These are phyloP conservation scores for Rhinogobius similis DNA, from an alignment of 2,113 vertebrate species.

Conservation along the genomic window DNA sequence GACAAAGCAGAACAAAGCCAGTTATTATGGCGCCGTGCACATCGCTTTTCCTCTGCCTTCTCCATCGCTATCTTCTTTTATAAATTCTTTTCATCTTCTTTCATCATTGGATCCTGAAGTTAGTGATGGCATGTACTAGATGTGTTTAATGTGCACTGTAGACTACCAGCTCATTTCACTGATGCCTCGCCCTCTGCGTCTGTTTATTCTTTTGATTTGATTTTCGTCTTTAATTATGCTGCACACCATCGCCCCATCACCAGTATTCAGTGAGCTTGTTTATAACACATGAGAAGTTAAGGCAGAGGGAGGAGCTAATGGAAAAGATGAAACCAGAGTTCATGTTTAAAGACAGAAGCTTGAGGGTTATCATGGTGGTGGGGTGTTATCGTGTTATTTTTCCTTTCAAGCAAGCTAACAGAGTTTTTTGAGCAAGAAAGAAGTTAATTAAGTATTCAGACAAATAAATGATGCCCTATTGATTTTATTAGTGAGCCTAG, in stretches of 20 bases:
- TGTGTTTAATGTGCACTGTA: slow-evolving; percentile 38
- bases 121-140: slow-evolving; percentile 23
- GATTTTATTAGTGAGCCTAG: neutral
- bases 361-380: slow-evolving; percentile 31
- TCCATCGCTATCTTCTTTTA: slow-evolving; percentile 19
- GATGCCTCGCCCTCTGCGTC: slow-evolving; percentile 20
- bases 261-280: slow-evolving; percentile 24
- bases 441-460: neutral
- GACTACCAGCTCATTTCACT: slow-evolving; percentile 24
- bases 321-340: slow-evolving; percentile 30
- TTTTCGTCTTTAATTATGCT: slow-evolving; percentile 34
- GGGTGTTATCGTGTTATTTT: slow-evolving; percentile 58
- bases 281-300: slow-evolving; percentile 33
- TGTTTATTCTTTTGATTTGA: slow-evolving; percentile 47
- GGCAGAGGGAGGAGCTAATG: slow-evolving; percentile 40
- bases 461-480: neutral
- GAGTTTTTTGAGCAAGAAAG: neutral
- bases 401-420: slow-evolving; percentile 27
- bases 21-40: slow-evolving; percentile 48
- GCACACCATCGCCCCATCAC: slow-evolving; percentile 28
- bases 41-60: slow-evolving; percentile 26
- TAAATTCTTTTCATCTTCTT: slow-evolving; percentile 33
- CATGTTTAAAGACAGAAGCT: slow-evolving; percentile 42
- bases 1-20: slow-evolving; percentile 63
- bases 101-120: slow-evolving; percentile 7